phyloP scores from a whole-genome alignment of 2,797 vertebrate species.

The Halcyon badia region DNA sequence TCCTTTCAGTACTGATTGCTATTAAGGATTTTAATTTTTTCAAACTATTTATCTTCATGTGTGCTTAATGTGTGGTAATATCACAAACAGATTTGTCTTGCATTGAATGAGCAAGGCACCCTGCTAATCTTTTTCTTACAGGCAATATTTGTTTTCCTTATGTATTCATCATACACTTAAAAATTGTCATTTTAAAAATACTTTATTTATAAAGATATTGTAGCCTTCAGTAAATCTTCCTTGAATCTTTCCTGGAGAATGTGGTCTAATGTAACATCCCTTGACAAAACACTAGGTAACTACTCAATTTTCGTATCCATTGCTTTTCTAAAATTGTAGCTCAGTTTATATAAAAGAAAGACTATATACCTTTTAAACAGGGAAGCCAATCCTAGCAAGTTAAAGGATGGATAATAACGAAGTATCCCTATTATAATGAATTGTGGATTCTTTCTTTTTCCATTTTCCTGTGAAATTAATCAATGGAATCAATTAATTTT shows the following conservation, averaged over 20 bases:
- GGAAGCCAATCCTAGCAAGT: not conserved
- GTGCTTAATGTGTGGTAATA: not conserved
- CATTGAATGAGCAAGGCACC: not conserved
- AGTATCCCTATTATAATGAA: not conserved
- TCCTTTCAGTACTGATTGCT: not conserved
- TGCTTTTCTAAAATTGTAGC: not conserved
- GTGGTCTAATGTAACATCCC: not conserved
- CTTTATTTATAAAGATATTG: not conserved
- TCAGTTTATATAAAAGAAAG: not conserved
- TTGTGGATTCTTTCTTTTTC: not conserved
- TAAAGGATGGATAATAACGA: not conserved
- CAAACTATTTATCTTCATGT: not conserved
- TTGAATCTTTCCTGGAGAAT: not conserved
- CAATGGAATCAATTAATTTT: too few species aligned
- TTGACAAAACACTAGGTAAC: not conserved
- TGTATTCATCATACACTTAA: not conserved
- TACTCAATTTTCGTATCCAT: not conserved
- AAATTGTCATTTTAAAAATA: not conserved
- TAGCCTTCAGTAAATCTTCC: not conserved
- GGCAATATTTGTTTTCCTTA: not conserved
- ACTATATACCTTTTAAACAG: not conserved
- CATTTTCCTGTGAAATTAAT: not conserved
- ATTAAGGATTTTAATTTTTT: not conserved
- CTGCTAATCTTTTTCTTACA: not conserved
- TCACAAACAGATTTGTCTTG: not conserved